These are phyloP conservation scores for Lysandra bellargus DNA, from an alignment of 2,888 invertebrate genomes.

Conservation along the genomic window DNA sequence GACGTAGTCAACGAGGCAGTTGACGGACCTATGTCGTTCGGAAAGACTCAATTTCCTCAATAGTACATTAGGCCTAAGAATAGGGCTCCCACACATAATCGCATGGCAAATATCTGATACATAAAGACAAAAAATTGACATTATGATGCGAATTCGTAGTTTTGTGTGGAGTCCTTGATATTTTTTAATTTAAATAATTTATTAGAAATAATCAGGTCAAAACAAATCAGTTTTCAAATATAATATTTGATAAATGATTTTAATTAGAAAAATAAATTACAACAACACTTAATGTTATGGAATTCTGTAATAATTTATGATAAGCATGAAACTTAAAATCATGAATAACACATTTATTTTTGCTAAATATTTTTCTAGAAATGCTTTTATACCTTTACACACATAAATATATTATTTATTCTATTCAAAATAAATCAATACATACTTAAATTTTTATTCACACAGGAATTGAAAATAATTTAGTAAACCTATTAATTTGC, in stretches of 20 bases:
- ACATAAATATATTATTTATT: neutral
- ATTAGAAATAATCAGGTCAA: neutral
- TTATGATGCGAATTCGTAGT: too few species aligned
- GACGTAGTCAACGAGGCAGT: too few species aligned
- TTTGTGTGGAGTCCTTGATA: neutral
- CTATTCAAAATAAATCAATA: neutral
- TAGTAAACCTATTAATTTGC: neutral
- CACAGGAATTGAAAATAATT: conserved; percentile 5
- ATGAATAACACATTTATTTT: conserved; percentile 20
- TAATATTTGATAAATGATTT: conserved; percentile 22
- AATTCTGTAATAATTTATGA: conserved; percentile 26
- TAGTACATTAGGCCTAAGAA: too few species aligned
- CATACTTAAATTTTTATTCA: conserved; percentile 15
- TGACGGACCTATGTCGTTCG: too few species aligned
- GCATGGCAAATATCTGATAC: too few species aligned
- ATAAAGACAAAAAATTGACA: too few species aligned
- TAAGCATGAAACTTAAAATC: conserved; percentile 11
- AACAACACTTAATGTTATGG: conserved; percentile 21
- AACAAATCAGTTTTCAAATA: conserved; percentile 4
- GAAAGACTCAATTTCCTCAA: too few species aligned
- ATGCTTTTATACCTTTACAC: conserved; percentile 16
- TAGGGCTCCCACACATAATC: too few species aligned
- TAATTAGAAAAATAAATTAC: conserved; percentile 30
- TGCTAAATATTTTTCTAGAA: conserved; percentile 23
- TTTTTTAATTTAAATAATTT: neutral